Conservation (phyloP, 2,888 invertebrate genomes). For the Drosophila stalkeri region DNA sequence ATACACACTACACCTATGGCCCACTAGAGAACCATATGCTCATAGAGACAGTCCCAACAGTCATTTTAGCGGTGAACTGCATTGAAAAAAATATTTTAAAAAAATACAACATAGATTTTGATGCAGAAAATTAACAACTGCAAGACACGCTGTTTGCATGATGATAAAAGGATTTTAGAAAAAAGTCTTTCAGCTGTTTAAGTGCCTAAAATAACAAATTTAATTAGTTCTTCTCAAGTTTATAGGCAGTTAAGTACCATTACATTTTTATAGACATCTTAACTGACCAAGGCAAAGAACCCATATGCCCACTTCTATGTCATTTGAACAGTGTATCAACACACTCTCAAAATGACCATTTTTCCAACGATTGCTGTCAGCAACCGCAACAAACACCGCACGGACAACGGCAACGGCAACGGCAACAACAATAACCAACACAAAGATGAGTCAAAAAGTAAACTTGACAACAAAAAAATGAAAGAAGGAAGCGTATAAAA, state of each 20-base stretch:
- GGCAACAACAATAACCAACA: conserved; percentile 19
- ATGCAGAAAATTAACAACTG: background rate
- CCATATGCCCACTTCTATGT: background rate
- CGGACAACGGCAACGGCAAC: conserved; percentile 11
- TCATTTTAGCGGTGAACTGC: conserved; percentile 14
- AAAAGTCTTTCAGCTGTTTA: too few species aligned
- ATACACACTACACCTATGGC: conserved; percentile 19
- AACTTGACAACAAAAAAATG: conserved; percentile 42
- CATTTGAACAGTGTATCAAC: conserved; percentile 10
- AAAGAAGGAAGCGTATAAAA: conserved; percentile 62
- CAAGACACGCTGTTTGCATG: background rate
- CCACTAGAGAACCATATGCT: conserved; percentile 42
- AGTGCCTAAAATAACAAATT: too few species aligned
- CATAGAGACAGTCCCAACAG: conserved; percentile 24
- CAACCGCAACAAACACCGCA: conserved; percentile 30
- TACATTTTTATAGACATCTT: background rate
- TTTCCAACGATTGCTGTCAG: conserved; percentile 49
- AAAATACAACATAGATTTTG: background rate
- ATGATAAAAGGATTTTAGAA: background rate
- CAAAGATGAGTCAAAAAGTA: conserved; percentile 61
- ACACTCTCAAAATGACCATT: conserved; percentile 58
- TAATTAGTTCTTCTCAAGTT: too few species aligned
- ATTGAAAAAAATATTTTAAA: background rate
- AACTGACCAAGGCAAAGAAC: too few species aligned
- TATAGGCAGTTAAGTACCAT: background rate